Evolutionary conservation across 2,888 invertebrate species (phyloP).

Genomic region (Conops quadrifasciatus): DNA sequence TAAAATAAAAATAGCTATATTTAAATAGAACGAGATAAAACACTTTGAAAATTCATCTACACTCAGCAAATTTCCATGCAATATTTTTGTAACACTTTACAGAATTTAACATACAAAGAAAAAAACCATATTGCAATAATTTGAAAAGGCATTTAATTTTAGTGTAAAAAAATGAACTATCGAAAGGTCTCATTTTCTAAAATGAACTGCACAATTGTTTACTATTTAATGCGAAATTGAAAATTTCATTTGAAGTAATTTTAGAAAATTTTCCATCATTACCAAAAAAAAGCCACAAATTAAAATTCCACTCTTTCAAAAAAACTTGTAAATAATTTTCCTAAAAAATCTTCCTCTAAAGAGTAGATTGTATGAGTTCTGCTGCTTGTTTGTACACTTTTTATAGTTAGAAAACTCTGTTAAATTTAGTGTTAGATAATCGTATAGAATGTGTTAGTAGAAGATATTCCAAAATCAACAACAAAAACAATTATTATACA

Average conservation of each 20-base stretch:
- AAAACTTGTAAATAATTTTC: slow-evolving; percentile 1
- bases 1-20: background rate
- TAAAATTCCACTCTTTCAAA: background rate
- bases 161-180: too few species aligned
- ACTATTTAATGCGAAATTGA: background rate
- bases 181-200: too few species aligned
- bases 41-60: slow-evolving; percentile 26
- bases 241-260: background rate
- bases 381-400: background rate
- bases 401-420: background rate
- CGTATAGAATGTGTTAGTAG: background rate
- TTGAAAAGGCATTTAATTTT: too few species aligned
- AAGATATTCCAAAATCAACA: background rate
- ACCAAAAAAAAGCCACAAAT: background rate
- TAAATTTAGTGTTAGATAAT: slow-evolving; percentile 20
- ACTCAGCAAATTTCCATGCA: background rate
- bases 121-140: background rate
- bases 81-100: too few species aligned
- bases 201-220: background rate
- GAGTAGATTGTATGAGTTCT: background rate
- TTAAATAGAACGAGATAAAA: slow-evolving; percentile 4
- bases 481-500: background rate
- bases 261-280: background rate
- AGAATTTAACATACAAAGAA: background rate
- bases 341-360: background rate